These are phyloP conservation scores for Sapajus apella DNA, from an alignment of 2,113 vertebrate species.

Conservation along the genomic window DNA sequence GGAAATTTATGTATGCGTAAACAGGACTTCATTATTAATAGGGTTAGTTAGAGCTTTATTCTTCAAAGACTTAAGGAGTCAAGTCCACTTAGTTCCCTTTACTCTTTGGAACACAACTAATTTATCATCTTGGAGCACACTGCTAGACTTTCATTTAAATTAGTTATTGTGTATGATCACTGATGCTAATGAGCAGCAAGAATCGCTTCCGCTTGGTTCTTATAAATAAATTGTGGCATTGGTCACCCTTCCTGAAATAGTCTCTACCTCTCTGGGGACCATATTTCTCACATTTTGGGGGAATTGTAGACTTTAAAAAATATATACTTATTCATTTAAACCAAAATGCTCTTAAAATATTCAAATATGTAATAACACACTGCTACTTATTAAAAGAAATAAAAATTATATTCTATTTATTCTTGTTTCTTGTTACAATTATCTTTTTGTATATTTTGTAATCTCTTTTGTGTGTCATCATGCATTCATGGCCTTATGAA, in stretches of 20 bases:
- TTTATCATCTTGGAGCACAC: not conserved
- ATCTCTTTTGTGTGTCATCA: not conserved
- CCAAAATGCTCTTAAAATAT: not conserved
- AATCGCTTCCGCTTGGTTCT: not conserved
- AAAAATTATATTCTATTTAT: not conserved
- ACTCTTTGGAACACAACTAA: not conserved
- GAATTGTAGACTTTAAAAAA: not conserved
- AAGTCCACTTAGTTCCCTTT: not conserved
- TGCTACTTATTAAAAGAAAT: not conserved
- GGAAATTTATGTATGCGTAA: not conserved
- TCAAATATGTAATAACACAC: not conserved
- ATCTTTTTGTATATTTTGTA: not conserved
- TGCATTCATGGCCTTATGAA: not conserved
- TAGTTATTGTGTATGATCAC: not conserved
- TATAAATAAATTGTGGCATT: not conserved
- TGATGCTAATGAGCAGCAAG: not conserved
- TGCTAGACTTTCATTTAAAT: not conserved
- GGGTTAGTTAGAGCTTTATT: not conserved
- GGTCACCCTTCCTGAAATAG: not conserved
- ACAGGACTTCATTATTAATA: slow-evolving; percentile 27
- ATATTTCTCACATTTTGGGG: not conserved
- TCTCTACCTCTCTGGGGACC: not conserved
- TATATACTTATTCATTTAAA: not conserved
- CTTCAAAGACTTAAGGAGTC: slow-evolving; percentile 16
- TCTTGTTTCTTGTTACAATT: not conserved